phyloP scores from a whole-genome alignment of 2,888 invertebrate genomes.

The Dolichopus griseipennis region DNA sequence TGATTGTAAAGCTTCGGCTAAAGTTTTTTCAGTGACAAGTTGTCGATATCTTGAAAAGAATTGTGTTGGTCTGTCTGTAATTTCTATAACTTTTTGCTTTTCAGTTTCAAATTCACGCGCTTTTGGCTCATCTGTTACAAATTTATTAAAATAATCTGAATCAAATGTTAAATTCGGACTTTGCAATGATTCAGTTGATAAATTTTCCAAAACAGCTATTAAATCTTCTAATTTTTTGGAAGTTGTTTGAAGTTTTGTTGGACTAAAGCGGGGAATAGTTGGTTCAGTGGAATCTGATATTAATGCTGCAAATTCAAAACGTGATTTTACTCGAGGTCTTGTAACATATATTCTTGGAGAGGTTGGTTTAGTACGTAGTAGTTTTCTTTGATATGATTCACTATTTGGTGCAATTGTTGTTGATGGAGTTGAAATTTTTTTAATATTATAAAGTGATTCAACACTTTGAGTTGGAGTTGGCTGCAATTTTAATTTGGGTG shows the following conservation, averaged over 20 bases:
- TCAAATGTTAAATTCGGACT: neutral
- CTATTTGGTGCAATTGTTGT: conserved; percentile 9
- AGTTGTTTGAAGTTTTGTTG: neutral
- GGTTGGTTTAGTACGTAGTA: conserved; percentile 5
- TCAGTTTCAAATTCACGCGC: conserved; percentile 25
- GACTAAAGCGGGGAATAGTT: neutral
- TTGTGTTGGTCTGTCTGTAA: conserved; percentile 34
- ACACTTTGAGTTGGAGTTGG: neutral
- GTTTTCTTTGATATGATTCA: conserved; percentile 5
- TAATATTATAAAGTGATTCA: neutral
- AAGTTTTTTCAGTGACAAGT: conserved; percentile 30
- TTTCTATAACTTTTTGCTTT: conserved; percentile 26
- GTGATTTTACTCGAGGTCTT: conserved; percentile 13
- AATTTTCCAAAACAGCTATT: neutral
- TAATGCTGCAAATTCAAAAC: conserved; percentile 19
- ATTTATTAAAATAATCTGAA: conserved; percentile 4
- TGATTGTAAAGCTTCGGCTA: conserved; percentile 34
- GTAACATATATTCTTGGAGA: conserved; percentile 4
- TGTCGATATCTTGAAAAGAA: conserved; percentile 37
- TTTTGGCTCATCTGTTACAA: conserved; percentile 20
- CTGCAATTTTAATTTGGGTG: conserved; percentile 31
- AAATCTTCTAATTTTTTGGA: neutral
- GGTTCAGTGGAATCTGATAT: conserved; percentile 16
- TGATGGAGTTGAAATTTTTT: neutral
- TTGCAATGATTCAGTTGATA: neutral